These are phyloP conservation scores for Rhagoletis pomonella DNA, from an alignment of 1,140 invertebrate species.

Conservation along the genomic window DNA sequence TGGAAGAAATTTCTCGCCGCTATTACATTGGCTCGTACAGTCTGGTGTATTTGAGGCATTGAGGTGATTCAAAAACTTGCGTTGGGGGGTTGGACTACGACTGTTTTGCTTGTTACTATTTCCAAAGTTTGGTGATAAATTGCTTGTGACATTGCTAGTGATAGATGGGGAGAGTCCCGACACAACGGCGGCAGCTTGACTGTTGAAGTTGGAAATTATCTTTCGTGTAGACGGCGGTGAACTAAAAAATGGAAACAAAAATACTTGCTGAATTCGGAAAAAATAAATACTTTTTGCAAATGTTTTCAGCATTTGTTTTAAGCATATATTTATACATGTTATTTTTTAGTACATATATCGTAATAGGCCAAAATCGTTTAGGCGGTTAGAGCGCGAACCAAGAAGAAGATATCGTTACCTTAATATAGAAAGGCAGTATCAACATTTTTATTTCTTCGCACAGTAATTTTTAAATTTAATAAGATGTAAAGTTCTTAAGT, in stretches of 20 bases:
- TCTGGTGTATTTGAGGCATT: slow-evolving; percentile 44
- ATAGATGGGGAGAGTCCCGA: slow-evolving; percentile 8
- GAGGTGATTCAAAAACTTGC: slow-evolving; percentile 65
- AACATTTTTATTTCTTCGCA: no score
- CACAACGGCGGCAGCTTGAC: slow-evolving; percentile 30
- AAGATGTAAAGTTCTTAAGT: no score
- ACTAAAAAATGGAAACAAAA: slow-evolving; percentile 57
- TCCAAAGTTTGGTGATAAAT: slow-evolving; percentile 58
- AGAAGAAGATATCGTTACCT: no score
- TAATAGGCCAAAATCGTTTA: no score
- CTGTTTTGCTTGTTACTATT: slow-evolving; percentile 74
- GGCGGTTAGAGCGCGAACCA: no score
- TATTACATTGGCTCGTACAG: slow-evolving; percentile 8
- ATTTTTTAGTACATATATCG: no score
- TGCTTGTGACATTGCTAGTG: slow-evolving; percentile 45
- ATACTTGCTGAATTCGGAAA: neutral
- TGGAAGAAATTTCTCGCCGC: slow-evolving; percentile 51
- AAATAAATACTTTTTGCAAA: no score
- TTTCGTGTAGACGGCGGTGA: slow-evolving; percentile 71
- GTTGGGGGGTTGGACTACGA: slow-evolving; percentile 76
- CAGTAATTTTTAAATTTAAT: no score
- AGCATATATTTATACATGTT: no score
- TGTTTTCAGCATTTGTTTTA: no score
- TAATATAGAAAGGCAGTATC: no score
- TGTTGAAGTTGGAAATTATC: slow-evolving; percentile 61